Evolutionary conservation across 1,140 invertebrate genomes (phyloP), one percentile per base, ranked within the genome.

Genomic region (Nebria ingens): DNA sequence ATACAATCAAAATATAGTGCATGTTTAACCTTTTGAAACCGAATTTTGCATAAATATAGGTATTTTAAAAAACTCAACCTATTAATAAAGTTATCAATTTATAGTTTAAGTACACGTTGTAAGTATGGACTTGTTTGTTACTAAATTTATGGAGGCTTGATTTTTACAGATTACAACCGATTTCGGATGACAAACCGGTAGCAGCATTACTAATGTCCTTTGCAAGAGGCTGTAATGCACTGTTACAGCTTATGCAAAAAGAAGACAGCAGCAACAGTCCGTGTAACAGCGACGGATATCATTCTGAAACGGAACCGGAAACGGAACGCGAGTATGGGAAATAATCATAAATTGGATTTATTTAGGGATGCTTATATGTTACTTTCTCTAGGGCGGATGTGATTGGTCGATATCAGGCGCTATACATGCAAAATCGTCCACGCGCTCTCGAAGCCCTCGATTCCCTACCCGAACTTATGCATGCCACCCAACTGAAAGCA

Each of bases 381-480:
- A 45, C 17, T 45, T 45, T 58, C 70, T 72, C 0, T 66, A 81
- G 78, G 64, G 79, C 73, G 60, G 78, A 79, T 69, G 69, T 93
- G 56, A 81, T 93, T 38, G 81, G 87, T 29, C 80, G 82, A 60
- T 97, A 93, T 73, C 86, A 82, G 9, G 81, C 83, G 59, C 78
- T 96, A 50, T 96, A 95, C 72, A 80, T 85, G 40, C 84, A 87
- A 64, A 86, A 85, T n/a, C 77, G 91, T 55, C 81, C 90, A 13
- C 86, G 93, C 59, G 85, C 89, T 1, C 73, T 96, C 59, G 89
- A 93, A 64, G 84, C 90, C 9, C 73, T 96, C 38, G 85, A 92
- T 64, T 76, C 78, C 0, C 73, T 95, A 11, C 79, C 83, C 6
- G 82, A 89, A 51, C 76, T 97, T 9, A 77, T 81, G 49, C 82